phyloP scores from a whole-genome alignment of 2,113 vertebrate genomes.

The Spilogale gracilis region DNA sequence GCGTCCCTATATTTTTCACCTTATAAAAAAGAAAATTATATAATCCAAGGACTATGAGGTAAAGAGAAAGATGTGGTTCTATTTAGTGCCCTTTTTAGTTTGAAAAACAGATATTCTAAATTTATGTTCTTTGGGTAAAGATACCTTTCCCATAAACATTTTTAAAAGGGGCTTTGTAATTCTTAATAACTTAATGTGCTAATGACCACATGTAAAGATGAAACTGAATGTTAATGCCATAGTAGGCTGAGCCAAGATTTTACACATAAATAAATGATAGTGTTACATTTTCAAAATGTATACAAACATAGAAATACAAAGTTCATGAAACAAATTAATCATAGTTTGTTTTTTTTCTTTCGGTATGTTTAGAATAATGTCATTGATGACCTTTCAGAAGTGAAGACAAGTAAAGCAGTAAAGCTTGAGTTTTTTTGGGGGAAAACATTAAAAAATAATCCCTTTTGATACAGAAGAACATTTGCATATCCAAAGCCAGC shows the following conservation, averaged over 20 bases:
- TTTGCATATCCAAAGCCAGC: conserved; percentile 79
- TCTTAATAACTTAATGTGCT: conserved; percentile 58
- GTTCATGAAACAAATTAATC: conserved; percentile 73
- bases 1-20: not conserved
- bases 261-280: conserved; percentile 68
- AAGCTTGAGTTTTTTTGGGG: conserved; percentile 12
- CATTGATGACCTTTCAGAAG: conserved; percentile 74
- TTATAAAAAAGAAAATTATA: not conserved
- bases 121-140: not conserved
- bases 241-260: conserved; percentile 63
- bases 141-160: conserved; percentile 27
- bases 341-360: conserved; percentile 16
- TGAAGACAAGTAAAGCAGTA: conserved; percentile 66
- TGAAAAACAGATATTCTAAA: conserved; percentile 30
- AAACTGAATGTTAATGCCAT: conserved; percentile 64
- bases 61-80: not conserved
- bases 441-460: conserved; percentile 66
- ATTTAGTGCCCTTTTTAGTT: not conserved
- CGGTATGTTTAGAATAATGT: conserved; percentile 32
- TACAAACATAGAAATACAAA: conserved; percentile 64
- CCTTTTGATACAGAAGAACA: conserved; percentile 72
- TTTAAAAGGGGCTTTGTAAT: not conserved
- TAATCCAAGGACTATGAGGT: not conserved
- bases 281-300: conserved; percentile 57
- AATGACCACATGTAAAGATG: conserved; percentile 65